phyloP scores from a whole-genome alignment of 2,113 vertebrate genomes.

The Serranochromis macrocephalus region DNA sequence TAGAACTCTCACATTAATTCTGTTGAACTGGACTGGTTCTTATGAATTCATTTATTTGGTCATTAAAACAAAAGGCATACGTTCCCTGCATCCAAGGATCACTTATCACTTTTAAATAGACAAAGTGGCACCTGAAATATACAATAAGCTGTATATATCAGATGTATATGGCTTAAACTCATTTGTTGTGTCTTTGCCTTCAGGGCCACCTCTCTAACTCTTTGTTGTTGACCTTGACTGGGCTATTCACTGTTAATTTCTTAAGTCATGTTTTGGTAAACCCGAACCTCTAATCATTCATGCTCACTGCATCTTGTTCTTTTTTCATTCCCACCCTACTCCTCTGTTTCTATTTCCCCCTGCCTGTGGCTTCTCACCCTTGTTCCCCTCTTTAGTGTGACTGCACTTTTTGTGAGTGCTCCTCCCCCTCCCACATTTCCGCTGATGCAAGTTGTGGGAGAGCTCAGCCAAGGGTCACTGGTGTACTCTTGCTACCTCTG shows the following conservation, averaged over 20 bases:
- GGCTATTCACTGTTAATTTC: conserved; percentile 52
- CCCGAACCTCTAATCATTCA: conserved; percentile 59
- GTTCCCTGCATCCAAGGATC: conserved; percentile 3
- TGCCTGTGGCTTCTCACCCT: conserved; percentile 41
- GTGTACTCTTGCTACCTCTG: conserved; percentile 44
- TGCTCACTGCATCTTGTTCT: conserved; percentile 31
- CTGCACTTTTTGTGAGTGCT: conserved; percentile 32
- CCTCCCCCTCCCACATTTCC: conserved; percentile 51
- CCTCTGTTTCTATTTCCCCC: conserved; percentile 12
- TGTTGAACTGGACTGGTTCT: neutral
- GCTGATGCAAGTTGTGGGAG: conserved; percentile 55
- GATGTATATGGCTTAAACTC: conserved; percentile 22
- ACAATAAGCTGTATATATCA: neutral
- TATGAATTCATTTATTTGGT: neutral
- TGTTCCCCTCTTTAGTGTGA: conserved; percentile 21
- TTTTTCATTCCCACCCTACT: conserved; percentile 33
- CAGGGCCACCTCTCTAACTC: conserved; percentile 24
- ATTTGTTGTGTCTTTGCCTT: conserved; percentile 44
- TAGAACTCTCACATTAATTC: neutral
- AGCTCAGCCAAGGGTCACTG: conserved; percentile 72
- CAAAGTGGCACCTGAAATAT: conserved; percentile 42
- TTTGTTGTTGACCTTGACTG: conserved; percentile 27
- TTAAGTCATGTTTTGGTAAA: conserved; percentile 67
- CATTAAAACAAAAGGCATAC: conserved; percentile 13
- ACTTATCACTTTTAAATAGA: conserved; percentile 24